phyloP scores from a whole-genome alignment of 2,113 vertebrate species.

The Rhinopomastus cyanomelas region DNA sequence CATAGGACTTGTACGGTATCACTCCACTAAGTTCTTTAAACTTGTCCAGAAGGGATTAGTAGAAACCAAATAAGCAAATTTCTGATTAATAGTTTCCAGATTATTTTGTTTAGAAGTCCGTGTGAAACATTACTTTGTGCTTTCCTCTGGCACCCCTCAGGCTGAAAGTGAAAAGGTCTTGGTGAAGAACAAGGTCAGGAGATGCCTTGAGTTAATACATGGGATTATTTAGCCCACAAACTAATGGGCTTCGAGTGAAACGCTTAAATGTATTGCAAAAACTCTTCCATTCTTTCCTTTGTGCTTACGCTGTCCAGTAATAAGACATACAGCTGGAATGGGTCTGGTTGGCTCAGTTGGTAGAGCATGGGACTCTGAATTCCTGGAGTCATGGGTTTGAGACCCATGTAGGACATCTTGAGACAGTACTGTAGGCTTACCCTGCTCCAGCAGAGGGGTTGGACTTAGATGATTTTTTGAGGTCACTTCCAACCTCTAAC shows the following conservation, averaged over 20 bases:
- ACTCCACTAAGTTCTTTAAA: background rate
- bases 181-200: background rate
- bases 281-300: background rate
- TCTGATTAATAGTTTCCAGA: background rate
- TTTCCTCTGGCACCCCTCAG: background rate
- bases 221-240: background rate
- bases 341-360: too few species aligned
- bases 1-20: background rate
- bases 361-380: too few species aligned
- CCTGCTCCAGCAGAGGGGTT: too few species aligned
- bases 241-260: background rate
- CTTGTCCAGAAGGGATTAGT: background rate
- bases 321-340: background rate
- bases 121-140: background rate
- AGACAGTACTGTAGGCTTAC: too few species aligned
- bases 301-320: background rate
- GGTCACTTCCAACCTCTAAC: too few species aligned
- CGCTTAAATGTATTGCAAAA: background rate
- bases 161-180: background rate
- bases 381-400: too few species aligned
- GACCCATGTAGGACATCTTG: too few species aligned
- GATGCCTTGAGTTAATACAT: background rate
- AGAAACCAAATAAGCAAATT: background rate
- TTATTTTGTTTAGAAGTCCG: background rate
- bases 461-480: too few species aligned